Conservation (phyloP, 2,113 vertebrate genomes). For the Eulacestoma nigropectus region DNA sequence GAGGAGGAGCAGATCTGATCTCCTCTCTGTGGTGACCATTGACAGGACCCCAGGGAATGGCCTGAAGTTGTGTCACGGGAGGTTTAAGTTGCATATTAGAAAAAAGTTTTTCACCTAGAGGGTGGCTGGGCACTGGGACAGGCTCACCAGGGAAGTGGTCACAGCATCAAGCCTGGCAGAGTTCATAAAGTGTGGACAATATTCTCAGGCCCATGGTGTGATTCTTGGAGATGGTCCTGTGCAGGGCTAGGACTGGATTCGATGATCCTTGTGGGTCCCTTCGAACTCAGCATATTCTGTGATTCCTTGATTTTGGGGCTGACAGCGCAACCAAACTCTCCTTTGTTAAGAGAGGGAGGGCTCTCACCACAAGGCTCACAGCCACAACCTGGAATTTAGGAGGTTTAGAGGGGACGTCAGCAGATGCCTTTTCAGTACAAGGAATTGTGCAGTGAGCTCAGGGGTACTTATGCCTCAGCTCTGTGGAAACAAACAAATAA, state of each 20-base stretch:
- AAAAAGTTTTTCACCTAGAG: not conserved
- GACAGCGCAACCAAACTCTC: accelerated
- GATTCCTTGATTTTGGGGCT: not conserved
- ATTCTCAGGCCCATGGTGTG: accelerated
- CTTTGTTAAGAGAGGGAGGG: not conserved
- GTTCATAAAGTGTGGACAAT: not conserved
- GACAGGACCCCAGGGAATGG: not conserved
- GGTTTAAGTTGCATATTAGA: not conserved
- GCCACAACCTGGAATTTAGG: not conserved
- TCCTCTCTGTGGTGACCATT: too few relatives aligned
- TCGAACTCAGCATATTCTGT: not conserved
- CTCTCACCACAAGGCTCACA: not conserved
- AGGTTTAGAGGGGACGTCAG: not conserved
- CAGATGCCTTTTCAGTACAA: not conserved
- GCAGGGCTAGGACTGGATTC: not conserved
- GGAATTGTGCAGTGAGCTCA: not conserved
- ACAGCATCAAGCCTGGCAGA: not conserved
- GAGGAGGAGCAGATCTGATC: accelerated
- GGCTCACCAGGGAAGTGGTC: not conserved
- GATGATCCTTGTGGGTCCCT: not conserved
- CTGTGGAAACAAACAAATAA: not conserved
- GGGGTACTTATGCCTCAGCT: not conserved
- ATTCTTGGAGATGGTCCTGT: not conserved
- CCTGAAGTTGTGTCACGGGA: too few relatives aligned
- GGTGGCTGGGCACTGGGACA: not conserved